These are phyloP conservation scores for Synaphobranchus kaupii DNA, from an alignment of 2,797 vertebrate genomes.

Conservation along the genomic window DNA sequence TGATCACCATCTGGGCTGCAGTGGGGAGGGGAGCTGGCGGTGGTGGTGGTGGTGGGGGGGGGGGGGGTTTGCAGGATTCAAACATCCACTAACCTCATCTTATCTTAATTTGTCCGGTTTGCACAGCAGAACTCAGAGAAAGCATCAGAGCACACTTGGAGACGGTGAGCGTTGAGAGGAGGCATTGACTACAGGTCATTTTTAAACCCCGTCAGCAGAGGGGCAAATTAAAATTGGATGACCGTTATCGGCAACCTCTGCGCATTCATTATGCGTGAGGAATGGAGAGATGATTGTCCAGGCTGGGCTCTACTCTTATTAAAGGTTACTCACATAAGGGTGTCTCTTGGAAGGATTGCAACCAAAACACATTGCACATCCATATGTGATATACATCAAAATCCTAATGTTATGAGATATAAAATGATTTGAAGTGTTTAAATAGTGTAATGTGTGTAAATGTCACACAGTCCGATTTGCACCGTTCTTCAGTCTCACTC, in stretches of 20 bases:
- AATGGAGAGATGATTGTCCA: slow-evolving; percentile 35
- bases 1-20: slow-evolving; percentile 43
- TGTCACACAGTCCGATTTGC: not conserved
- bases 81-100: slow-evolving; percentile 43
- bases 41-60: too few species aligned
- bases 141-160: slow-evolving; percentile 29
- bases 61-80: slow-evolving; percentile 36
- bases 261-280: slow-evolving; percentile 34
- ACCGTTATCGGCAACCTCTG: slow-evolving; percentile 24
- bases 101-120: slow-evolving; percentile 46
- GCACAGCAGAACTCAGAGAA: slow-evolving; percentile 34
- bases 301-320: slow-evolving; percentile 25
- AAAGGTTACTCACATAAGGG: slow-evolving; percentile 39
- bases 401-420: too few species aligned
- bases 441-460: not conserved
- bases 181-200: slow-evolving; percentile 29
- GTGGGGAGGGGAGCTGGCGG: slow-evolving; percentile 23
- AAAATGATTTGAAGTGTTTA: not conserved
- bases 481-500: not conserved
- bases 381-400: too few species aligned
- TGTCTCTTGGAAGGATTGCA: not conserved
- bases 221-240: slow-evolving; percentile 45
- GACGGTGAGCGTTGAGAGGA: slow-evolving; percentile 21
- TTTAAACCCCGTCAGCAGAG: slow-evolving; percentile 41
- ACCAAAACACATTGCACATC: not conserved